These are phyloP conservation scores for Lasioglossum morio DNA, from an alignment of 2,888 invertebrate species.

Conservation along the genomic window DNA sequence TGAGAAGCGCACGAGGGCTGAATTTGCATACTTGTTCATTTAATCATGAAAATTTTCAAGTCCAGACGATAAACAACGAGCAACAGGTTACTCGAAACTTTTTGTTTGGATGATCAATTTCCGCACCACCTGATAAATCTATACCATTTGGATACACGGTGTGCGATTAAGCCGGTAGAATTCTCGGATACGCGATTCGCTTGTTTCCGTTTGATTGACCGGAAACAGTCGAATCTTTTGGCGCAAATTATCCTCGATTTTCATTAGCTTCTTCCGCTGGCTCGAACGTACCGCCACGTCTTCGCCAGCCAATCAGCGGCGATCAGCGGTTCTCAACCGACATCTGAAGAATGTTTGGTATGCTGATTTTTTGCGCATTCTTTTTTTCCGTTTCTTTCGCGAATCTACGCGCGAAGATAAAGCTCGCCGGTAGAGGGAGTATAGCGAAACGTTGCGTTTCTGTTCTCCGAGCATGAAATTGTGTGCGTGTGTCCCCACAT, in stretches of 20 bases:
- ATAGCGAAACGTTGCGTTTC: neutral
- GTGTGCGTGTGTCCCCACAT: neutral
- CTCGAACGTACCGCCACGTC: slow-evolving; percentile 26
- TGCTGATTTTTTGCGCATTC: neutral
- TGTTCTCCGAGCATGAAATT: neutral
- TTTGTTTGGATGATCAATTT: neutral
- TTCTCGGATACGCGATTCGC: slow-evolving; percentile 15
- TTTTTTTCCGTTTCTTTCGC: neutral
- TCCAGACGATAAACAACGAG: neutral
- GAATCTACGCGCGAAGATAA: neutral
- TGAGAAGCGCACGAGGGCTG: neutral
- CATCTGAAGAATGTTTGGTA: neutral
- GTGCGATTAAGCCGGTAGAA: slow-evolving; percentile 16
- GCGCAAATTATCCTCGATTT: slow-evolving; percentile 18
- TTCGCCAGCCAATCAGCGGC: slow-evolving; percentile 17
- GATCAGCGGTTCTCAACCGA: slow-evolving; percentile 45
- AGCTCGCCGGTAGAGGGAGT: neutral
- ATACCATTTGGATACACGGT: neutral
- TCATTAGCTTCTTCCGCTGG: slow-evolving; percentile 45
- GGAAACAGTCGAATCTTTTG: slow-evolving; percentile 44
- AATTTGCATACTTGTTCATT: neutral
- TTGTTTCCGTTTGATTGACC: slow-evolving; percentile 6
- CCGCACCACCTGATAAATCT: slow-evolving; percentile 3
- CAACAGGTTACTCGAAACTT: neutral
- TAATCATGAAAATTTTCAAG: neutral